A percentile compares a stretch with the other conserved stretches of the same genome.
phyloP scores from a whole-genome alignment of 2,797 vertebrate species.

The Danio albolineatus region DNA sequence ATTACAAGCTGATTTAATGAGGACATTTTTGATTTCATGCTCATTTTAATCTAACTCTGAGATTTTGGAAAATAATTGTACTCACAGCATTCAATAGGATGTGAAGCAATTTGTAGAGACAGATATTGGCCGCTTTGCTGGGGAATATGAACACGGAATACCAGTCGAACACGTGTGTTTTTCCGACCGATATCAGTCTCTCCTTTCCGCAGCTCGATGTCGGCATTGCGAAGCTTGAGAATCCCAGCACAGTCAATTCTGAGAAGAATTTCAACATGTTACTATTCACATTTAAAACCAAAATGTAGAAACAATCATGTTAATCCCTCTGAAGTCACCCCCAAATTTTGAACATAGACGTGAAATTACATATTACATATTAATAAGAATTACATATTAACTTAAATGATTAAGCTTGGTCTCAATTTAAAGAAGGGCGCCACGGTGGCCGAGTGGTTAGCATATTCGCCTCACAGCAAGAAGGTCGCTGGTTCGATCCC shows the following conservation, averaged over 20 bases:
- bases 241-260: constrained; percentile 98
- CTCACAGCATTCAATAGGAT: constrained; percentile 98
- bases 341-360: too few relatives aligned
- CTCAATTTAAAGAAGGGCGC: too few relatives aligned
- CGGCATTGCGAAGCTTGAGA: constrained; percentile 94
- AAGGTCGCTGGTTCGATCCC: too few relatives aligned
- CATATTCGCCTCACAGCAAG: too few relatives aligned
- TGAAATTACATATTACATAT: too few relatives aligned
- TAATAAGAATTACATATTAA: too few relatives aligned
- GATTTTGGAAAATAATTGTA: neutral
- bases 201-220: constrained; percentile 97
- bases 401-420: too few relatives aligned
- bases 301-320: neutral
- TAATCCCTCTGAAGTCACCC: too few relatives aligned
- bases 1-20: too few relatives aligned
- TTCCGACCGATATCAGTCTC: constrained; percentile 98
- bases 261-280: neutral
- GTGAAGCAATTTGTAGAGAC: constrained; percentile 92
- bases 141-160: constrained; percentile 94
- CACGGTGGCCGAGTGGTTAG: too few relatives aligned
- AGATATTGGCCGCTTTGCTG: constrained; percentile 87
- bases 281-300: neutral
- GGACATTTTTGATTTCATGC: neutral
- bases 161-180: constrained; percentile 94
- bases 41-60: neutral